Evolutionary conservation across 2,888 invertebrate species (phyloP), one percentile per base, ranked within the genome.

Genomic region (Philhelius pedissequus): DNA sequence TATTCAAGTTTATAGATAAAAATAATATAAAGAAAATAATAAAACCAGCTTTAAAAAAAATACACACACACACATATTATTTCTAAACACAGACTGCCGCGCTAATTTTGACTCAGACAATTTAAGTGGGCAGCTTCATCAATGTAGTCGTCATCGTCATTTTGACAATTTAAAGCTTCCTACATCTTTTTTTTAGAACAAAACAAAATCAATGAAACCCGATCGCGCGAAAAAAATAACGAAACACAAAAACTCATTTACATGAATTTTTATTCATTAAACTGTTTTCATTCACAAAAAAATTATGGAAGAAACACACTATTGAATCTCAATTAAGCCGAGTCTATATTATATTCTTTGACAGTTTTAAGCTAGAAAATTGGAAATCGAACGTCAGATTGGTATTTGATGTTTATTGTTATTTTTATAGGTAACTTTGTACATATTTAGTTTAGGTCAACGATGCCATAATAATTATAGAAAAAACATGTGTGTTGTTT

Each of bases 211-310:
- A 56, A 56, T 54, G 69, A 80, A 76, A 76, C 58, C 50, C 76
- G 76, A 81, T 76, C 70, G 40, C 56, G 60, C 62, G 54, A 78
- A 83, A 70, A 62, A 78, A 83, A 70, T 15, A 62, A 48, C 1
- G 1, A 45, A 27, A 52, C 30, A 45, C 18, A 40, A 22, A 43
- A 58, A 54, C 54, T 76, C 62, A 84, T 84, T 84, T 80, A 25
- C 70, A 84, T 84, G 54, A 76, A 48, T 71, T 76, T 80, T 84
- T 80, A 84, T 84, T 84, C 84, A 76, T 80, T 75, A 76, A 84
- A 75, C 27, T 60, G 66, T 71, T 84, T 80, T 80, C 80, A 84
- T 84, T 84, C 84, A 84, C 76, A 84, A 84, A 84, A 79, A 52
- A 20, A 73, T 54, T 38, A 71, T 70, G 52, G 6, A 2, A 32